These are phyloP conservation scores for Lepidonotus clava DNA, from an alignment of 2,888 invertebrate genomes.

Conservation along the genomic window DNA sequence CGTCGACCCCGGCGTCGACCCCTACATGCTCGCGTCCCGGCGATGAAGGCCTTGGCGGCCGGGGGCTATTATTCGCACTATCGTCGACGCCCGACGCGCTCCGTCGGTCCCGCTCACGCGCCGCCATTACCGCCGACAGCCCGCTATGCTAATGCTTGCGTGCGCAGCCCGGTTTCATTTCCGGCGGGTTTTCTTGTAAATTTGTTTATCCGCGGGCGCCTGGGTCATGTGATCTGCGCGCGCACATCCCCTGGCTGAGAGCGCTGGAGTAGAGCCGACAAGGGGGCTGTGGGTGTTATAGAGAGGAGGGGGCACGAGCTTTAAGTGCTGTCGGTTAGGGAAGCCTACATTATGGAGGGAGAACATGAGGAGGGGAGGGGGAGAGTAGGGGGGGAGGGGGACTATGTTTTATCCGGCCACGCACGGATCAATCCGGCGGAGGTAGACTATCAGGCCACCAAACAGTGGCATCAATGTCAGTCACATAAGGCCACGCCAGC, in stretches of 20 bases:
- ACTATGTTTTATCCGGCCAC: conserved; percentile 42
- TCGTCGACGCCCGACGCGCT: background rate
- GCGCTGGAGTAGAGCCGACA: too few species aligned
- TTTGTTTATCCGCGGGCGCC: conserved; percentile 7
- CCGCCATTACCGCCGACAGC: conserved; percentile 2
- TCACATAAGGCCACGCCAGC: background rate
- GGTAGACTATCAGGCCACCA: conserved; percentile 43
- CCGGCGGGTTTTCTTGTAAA: conserved; percentile 41
- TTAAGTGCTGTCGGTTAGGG: conserved; percentile 24
- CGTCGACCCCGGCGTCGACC: too few species aligned
- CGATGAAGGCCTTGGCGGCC: too few species aligned
- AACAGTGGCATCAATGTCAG: conserved; percentile 34
- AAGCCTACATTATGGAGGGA: conserved; percentile 45
- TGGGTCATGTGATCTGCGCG: background rate
- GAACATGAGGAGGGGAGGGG: conserved; percentile 26
- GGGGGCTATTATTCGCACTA: too few species aligned
- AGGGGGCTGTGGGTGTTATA: background rate
- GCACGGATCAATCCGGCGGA: conserved; percentile 41
- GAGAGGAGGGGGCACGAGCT: background rate
- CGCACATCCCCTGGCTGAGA: background rate
- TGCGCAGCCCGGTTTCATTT: conserved; percentile 32
- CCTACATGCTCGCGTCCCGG: too few species aligned
- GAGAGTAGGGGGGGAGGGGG: background rate
- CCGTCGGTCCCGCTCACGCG: background rate
- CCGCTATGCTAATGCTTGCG: conserved; percentile 7